A percentile compares a stretch with the other conserved stretches of the same genome.
These are phyloP conservation scores for Vidua macroura DNA, from an alignment of 2,113 vertebrate genomes.

Conservation along the genomic window DNA sequence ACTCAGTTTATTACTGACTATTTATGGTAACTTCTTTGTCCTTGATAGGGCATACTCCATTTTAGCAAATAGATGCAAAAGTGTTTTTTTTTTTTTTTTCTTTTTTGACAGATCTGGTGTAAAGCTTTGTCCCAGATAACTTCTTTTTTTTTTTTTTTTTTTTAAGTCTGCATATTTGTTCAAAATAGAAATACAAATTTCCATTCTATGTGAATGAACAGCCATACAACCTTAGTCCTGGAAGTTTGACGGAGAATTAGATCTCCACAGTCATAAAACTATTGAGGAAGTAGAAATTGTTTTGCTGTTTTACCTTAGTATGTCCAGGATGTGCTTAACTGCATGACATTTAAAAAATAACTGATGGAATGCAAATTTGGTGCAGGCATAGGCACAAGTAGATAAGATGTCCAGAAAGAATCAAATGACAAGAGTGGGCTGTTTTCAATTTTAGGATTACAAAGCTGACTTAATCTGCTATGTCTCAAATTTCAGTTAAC, in stretches of 20 bases:
- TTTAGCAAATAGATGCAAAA: neutral
- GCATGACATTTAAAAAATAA: neutral
- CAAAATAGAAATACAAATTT: neutral
- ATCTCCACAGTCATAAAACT: neutral
- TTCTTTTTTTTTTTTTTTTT: neutral
- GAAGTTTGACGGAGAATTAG: neutral
- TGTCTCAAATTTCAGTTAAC: neutral
- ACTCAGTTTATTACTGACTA: slow-evolving; percentile 1
- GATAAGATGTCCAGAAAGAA: neutral
- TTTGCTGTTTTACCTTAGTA: neutral
- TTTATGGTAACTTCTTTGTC: neutral
- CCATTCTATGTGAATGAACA: neutral
- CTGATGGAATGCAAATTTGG: neutral
- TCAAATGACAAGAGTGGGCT: neutral
- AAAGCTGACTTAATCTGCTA: neutral
- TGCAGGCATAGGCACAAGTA: neutral
- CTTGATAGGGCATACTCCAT: neutral
- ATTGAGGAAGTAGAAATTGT: neutral
- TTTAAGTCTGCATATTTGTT: neutral
- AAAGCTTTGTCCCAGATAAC: neutral
- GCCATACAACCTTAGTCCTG: neutral
- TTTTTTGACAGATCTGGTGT: neutral
- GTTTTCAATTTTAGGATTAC: neutral
- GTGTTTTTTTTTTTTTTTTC: neutral
- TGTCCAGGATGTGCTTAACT: neutral